Evolutionary conservation across 2,797 vertebrate species (phyloP).

Genomic region (Rachycentron canadum): DNA sequence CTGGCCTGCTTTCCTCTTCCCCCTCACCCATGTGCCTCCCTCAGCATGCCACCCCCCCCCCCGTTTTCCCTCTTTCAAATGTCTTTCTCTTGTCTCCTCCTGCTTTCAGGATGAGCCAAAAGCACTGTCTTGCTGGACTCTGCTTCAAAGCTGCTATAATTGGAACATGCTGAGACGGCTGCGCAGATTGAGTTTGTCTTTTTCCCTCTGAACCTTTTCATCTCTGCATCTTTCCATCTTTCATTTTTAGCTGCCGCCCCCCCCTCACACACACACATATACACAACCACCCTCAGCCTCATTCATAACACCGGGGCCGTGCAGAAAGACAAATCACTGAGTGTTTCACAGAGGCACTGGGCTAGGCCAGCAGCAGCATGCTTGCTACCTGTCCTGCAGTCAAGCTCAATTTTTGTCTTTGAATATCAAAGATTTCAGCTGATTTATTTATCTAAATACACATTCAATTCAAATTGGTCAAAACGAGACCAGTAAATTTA

Average conservation of each 20-base stretch:
- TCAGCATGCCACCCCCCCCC: neutral
- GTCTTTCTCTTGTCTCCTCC: slow-evolving; percentile 40
- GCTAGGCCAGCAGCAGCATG: slow-evolving; percentile 34
- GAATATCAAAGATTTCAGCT: neutral
- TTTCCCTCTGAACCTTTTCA: slow-evolving; percentile 57
- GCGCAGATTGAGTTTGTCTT: slow-evolving; percentile 51
- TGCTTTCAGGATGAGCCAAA: slow-evolving; percentile 52
- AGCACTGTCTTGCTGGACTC: slow-evolving; percentile 60
- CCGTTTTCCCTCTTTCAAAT: slow-evolving; percentile 34
- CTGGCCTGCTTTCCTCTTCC: slow-evolving; percentile 10
- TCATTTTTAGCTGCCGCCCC: slow-evolving; percentile 33
- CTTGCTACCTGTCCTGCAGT: neutral
- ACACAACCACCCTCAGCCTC: slow-evolving; percentile 26
- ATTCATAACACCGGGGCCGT: slow-evolving; percentile 36
- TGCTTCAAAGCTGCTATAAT: slow-evolving; percentile 80
- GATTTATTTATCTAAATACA: neutral
- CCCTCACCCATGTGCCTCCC: slow-evolving; percentile 20
- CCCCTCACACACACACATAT: neutral
- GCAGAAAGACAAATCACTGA: slow-evolving; percentile 55
- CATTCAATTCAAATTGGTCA: neutral
- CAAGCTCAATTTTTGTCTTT: neutral
- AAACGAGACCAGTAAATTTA: neutral
- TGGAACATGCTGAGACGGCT: slow-evolving; percentile 75
- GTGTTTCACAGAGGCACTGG: slow-evolving; percentile 27
- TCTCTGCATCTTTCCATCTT: slow-evolving; percentile 56